These are phyloP conservation scores for Sylvilagus bachmani DNA, from an alignment of 2,113 vertebrate species.

Conservation along the genomic window DNA sequence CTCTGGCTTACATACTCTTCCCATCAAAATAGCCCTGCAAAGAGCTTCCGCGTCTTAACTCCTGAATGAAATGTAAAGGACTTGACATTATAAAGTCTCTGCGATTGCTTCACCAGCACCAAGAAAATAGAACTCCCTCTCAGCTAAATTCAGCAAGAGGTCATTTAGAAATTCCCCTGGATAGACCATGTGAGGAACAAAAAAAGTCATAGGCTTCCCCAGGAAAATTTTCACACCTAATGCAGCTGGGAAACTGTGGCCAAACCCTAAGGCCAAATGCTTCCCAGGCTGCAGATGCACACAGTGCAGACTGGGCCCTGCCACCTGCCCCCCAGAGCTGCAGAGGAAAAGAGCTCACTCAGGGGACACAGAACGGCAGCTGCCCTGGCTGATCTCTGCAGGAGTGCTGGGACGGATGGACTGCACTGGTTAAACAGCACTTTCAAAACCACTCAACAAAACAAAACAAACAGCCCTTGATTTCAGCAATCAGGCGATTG, in stretches of 20 bases:
- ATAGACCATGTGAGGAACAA: neutral
- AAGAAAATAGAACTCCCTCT: slow-evolving; percentile 7
- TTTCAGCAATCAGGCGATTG: neutral
- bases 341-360: neutral
- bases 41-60: slow-evolving; percentile 36
- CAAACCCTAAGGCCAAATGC: neutral
- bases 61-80: slow-evolving; percentile 14
- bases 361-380: neutral
- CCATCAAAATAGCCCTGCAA: neutral
- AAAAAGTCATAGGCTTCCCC: neutral
- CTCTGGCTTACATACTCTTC: neutral
- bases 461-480: neutral
- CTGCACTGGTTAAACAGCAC: neutral
- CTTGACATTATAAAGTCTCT: neutral
- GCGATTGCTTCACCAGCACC: neutral
- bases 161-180: neutral
- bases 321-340: neutral
- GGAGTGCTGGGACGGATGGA: neutral
- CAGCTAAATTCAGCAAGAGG: neutral
- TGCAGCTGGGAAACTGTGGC: neutral
- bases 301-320: neutral
- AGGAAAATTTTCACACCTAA: neutral
- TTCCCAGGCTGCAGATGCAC: neutral
- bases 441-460: neutral
- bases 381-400: neutral